Base-by-base conservation (phyloP, 1,140 invertebrate genomes). In the Bradysia coprophila region DNA sequence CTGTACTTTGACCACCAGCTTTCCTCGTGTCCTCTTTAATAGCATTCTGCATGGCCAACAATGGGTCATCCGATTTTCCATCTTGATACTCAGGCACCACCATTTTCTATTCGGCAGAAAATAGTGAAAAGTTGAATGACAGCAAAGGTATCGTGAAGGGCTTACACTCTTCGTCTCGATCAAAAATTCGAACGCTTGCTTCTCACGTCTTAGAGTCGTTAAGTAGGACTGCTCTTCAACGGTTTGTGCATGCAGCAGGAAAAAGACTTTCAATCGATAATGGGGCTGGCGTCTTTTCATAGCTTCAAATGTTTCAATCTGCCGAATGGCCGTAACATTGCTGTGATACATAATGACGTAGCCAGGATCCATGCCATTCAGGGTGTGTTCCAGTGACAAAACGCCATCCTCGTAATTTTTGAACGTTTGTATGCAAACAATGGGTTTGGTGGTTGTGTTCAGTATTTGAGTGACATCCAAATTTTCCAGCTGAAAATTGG, bases 141-240 rank as follows among this genome's bases (percentile, higher is more conserved):
- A 31, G n/a, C 8, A 9, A 8, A 9, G 8, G n/a, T 9, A 9
- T 31, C n/a, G n/a, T n/a, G n/a, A n/a, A n/a, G n/a, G n/a, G 23
- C 69, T 72, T 67, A 91, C 86, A 53, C 81, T 78, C 70, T 96
- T 97, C 19, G 88, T 78, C 56, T 81, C 73, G 47, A 94, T 95
- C 4, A 98, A 69, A 48, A 72, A 69, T 59, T 96, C 91, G 67
- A 98, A 97, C 0, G 92, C 85, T 55, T 88, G 75, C 61, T 97
- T 97, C 62, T 98, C 94, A 46, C 79, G 72, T 44, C 86, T 68
- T 36, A 98, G 65, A 4, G 81, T 75, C 2, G 89, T 95, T 13
- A 98, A 65, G 62, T 95, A 97, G 3, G 82, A 75, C 68, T 97
- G 93, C 61, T 97, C 93, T 66, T 98, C 94, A 0, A 90, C 83